Base-by-base conservation (phyloP, 2,888 invertebrate species). In the Stenodera caucasica region DNA sequence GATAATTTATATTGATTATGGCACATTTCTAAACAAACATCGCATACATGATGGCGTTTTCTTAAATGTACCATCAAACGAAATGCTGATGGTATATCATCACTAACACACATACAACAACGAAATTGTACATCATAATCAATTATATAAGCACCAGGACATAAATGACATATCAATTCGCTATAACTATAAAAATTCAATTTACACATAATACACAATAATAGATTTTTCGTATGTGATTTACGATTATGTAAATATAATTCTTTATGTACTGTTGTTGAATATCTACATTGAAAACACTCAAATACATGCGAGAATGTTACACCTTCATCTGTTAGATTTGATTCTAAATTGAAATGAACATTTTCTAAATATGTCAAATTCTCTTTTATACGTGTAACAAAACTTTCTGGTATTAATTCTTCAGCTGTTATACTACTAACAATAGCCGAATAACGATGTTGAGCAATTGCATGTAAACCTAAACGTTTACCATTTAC, bases 191-290 rank as follows among this genome's bases (percentile, higher is more conserved):
- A 91, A 82, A 93, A 94, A 75, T 90, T 91, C 32, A 89, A 86
- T 81, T 92, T 91, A 80, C 94, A 94, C 93, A 94, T 93, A 68
- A 90, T 87, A 81, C 94, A 94, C 65, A 91, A 81, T 60, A 92
- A 83, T 63, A 91, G 88, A 49, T 91, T 88, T 80, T 92, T 92
- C 69, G 91, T 88, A 82, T 94, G 94, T 86, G 91, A 87, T 81
- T 93, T 92, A 57, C 92, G 85, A 78, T 93, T 93, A 80, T 94
- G 94, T 74, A 91, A 83, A 81, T 91, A 93, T 60, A 94, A 84
- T 80, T 94, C 93, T 81, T 93, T 93, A 77, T 92, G 92, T 59
- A 90, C 83, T 55, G 85, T 81, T 60, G 92, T 90, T 72, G 88
- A 86, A 78, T 88, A 92, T 70, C 90, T 86, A 81, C 94, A 94